phyloP scores from a whole-genome alignment of 2,888 invertebrate species.

The Beris morrisii region DNA sequence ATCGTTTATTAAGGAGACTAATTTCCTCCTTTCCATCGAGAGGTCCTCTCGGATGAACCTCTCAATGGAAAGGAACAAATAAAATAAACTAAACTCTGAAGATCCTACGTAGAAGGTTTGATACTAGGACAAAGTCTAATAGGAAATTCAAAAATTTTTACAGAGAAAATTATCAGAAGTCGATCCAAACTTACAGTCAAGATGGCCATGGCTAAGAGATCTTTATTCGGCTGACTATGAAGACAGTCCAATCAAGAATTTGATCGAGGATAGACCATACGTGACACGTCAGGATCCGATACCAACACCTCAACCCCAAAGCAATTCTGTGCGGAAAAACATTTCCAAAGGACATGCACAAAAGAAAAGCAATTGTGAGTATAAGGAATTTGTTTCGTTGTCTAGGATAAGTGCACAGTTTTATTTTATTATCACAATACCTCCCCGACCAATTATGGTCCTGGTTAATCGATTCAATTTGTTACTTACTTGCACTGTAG shows the following conservation, averaged over 20 bases:
- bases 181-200: constrained; percentile 45
- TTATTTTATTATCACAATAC: too few relatives aligned
- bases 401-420: background rate
- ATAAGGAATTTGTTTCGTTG: constrained; percentile 2
- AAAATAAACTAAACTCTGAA: too few relatives aligned
- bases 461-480: background rate
- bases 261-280: background rate
- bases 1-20: too few relatives aligned
- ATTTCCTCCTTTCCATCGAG: too few relatives aligned
- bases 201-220: constrained; percentile 50
- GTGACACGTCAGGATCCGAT: constrained; percentile 34
- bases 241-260: constrained; percentile 1
- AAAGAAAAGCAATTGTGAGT: constrained; percentile 54
- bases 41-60: too few relatives aligned
- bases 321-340: background rate
- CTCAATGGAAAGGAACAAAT: background rate
- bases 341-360: constrained; percentile 47
- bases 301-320: constrained; percentile 37
- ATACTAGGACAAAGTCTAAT: background rate
- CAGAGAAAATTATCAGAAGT: constrained; percentile 44
- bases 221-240: constrained; percentile 42
- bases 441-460: background rate
- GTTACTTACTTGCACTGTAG: background rate
- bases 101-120: background rate
- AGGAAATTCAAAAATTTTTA: constrained; percentile 1